Evolutionary conservation across 2,888 invertebrate species (phyloP).

Genomic region (Omphaloscelis lunosa): DNA sequence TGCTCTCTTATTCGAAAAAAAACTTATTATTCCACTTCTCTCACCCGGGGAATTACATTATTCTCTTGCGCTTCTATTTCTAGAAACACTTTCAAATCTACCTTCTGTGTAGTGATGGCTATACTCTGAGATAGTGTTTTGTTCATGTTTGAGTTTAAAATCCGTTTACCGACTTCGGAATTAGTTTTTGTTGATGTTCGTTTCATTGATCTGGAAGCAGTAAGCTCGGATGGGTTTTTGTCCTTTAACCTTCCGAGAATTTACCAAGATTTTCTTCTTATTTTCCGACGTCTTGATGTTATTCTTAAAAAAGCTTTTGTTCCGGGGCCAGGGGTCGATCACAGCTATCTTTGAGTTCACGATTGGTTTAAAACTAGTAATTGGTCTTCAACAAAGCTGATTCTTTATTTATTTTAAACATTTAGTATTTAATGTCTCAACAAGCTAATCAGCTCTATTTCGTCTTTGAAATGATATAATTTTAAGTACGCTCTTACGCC

Average conservation of each 20-base stretch:
- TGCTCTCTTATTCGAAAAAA: slow-evolving; percentile 86
- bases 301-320: slow-evolving; percentile 48
- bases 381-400: slow-evolving; percentile 31
- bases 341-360: slow-evolving; percentile 40
- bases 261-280: slow-evolving; percentile 48
- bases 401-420: slow-evolving; percentile 13
- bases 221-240: slow-evolving; percentile 47
- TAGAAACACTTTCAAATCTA: slow-evolving; percentile 72
- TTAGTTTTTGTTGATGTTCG: slow-evolving; percentile 55
- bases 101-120: slow-evolving; percentile 36
- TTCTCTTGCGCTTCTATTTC: slow-evolving; percentile 83
- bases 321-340: slow-evolving; percentile 34
- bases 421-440: not conserved
- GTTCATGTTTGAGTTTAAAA: slow-evolving; percentile 53
- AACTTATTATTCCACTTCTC: slow-evolving; percentile 88
- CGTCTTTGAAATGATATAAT: slow-evolving; percentile 19
- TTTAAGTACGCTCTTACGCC: slow-evolving; percentile 1
- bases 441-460: not conserved
- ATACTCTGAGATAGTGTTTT: slow-evolving; percentile 45
- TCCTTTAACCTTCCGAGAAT: slow-evolving; percentile 43
- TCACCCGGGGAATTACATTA: slow-evolving; percentile 86
- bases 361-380: slow-evolving; percentile 48
- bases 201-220: slow-evolving; percentile 54
- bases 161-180: slow-evolving; percentile 45
- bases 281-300: slow-evolving; percentile 48